Evolutionary conservation across 2,797 vertebrate species (phyloP), one percentile per base, ranked within the genome.

Genomic region (Etheostoma perlongum): DNA sequence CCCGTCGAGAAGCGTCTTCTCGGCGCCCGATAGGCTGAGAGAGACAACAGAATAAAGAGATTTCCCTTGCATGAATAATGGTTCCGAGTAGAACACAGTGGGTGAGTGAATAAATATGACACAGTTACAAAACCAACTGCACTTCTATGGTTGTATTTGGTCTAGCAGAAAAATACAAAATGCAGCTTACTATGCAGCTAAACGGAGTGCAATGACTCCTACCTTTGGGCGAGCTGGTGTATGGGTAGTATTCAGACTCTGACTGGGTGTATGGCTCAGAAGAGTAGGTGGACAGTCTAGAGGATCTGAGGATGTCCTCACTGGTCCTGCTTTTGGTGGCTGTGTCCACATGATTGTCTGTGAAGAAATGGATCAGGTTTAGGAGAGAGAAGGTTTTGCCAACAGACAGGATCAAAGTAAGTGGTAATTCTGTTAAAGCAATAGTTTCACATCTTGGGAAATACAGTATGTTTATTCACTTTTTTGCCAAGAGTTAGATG

Each of bases 291-390:
- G 97, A 96, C 69, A 98, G 96, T 86, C 97, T 96, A 87, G 97
- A 97, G 21, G 96, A 95, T 81, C 97, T 95, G 7, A 97, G 93
- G 33, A 99, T 97, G 91, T 99, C 98, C 89, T 99, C 98, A 0
- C 97, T 99, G 77, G 98, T 99, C 95, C 97, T 97, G 93, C 97
- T 99, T 89, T 99, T 99, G 0, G 96, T 97, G 89, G 98, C 96
- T 97, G 87, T 46, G 0, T 89, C 87, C 89, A 90, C 6, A 3
- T 87, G 85, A 89, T 89, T 88, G 86, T 90, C 94, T 94, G 89
- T 33, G 57, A 72, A 77, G 16, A 75, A 47, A 77, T 0, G 2
- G 11, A 49, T n/a, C 0, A 19, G 25, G 54, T 82, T 82, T 58
- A 68, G 27, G 42, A 65, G 2, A 52, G n/a, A 44, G 54, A 40